These are phyloP conservation scores for Sarcophaga carnaria DNA, from an alignment of 2,888 invertebrate species.

Conservation along the genomic window DNA sequence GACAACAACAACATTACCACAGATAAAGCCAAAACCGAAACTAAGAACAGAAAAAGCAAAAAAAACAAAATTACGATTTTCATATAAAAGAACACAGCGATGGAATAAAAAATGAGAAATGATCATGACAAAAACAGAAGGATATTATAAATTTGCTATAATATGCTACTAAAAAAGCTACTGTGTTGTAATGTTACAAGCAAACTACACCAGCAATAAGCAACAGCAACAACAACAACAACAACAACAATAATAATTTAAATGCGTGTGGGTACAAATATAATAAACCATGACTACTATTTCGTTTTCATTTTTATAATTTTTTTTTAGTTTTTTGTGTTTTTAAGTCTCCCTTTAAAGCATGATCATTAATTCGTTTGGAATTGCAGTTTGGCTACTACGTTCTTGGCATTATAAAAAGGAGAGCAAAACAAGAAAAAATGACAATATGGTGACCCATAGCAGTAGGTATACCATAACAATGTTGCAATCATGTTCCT, in stretches of 20 bases:
- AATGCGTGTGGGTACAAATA: constrained; percentile 64
- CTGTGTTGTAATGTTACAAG: constrained; percentile 56
- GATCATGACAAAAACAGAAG: constrained; percentile 70
- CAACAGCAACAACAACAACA: constrained; percentile 2
- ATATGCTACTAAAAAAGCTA: constrained; percentile 68
- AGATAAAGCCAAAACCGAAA: background rate
- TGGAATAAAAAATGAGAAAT: constrained; percentile 64
- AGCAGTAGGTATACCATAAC: background rate
- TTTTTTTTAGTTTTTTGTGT: background rate
- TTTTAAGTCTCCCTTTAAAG: background rate
- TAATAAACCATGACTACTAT: constrained; percentile 54
- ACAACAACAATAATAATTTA: constrained; percentile 31
- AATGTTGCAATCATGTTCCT: constrained; percentile 30
- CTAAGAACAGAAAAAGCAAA: constrained; percentile 24
- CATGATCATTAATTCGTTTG: constrained; percentile 49
- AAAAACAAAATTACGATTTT: background rate
- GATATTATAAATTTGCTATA: constrained; percentile 70
- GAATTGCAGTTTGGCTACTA: background rate
- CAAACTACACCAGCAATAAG: background rate
- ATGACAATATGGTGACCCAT: background rate
- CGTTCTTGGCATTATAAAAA: background rate
- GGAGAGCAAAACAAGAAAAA: background rate
- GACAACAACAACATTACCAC: no score
- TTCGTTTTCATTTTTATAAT: background rate
- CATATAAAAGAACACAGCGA: background rate